phyloP scores from a whole-genome alignment of 2,113 vertebrate genomes.

The Orthonyx spaldingii region DNA sequence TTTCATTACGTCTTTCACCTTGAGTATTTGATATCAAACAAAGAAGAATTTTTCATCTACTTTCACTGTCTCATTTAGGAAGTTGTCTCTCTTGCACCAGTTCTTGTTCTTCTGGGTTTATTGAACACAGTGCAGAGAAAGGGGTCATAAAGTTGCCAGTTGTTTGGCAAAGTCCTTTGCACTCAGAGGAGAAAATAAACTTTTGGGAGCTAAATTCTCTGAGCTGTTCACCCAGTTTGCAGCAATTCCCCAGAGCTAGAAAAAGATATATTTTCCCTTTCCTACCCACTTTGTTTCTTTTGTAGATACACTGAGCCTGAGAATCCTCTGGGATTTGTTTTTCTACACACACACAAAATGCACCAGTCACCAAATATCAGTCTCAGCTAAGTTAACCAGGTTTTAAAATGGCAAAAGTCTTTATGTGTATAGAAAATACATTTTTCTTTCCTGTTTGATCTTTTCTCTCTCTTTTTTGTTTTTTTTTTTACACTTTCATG shows the following conservation, averaged over 20 bases:
- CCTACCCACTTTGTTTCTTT: not conserved
- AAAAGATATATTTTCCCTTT: not conserved
- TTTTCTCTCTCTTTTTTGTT: not conserved
- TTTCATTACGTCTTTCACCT: not conserved
- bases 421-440: not conserved
- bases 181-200: not conserved
- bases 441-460: not conserved
- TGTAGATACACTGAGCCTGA: not conserved
- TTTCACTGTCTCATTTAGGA: not conserved
- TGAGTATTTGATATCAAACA: not conserved
- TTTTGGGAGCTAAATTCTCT: not conserved
- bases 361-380: not conserved
- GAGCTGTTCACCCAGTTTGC: not conserved
- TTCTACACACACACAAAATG: not conserved
- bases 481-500: accelerated
- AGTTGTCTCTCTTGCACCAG: accelerated
- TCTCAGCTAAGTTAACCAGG: not conserved
- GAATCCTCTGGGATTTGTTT: not conserved
- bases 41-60: not conserved
- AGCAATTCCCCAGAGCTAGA: not conserved
- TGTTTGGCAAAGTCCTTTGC: not conserved
- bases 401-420: not conserved
- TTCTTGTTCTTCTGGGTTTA: not conserved
- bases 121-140: not conserved
- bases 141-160: not conserved